These are phyloP conservation scores for Pseudolycoriella hygida DNA, from an alignment of 2,888 invertebrate species.

Conservation along the genomic window DNA sequence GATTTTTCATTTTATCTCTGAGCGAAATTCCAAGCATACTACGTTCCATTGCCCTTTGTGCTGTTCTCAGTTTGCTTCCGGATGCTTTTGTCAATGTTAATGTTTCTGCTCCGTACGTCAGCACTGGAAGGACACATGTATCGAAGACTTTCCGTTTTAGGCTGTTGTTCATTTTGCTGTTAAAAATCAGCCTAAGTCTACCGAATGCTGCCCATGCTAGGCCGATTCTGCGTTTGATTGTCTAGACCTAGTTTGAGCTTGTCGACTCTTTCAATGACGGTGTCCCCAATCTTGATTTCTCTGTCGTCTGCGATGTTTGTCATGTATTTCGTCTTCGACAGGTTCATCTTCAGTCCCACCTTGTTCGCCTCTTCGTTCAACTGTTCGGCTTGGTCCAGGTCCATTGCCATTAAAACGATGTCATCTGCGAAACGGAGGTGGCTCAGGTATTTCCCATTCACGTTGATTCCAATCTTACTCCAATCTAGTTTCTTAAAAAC, in stretches of 20 bases:
- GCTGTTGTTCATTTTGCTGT: constrained; percentile 1
- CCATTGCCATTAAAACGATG: neutral
- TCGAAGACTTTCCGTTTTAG: constrained; percentile 7
- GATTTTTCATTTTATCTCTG: constrained; percentile 10
- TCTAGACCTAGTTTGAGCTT: neutral
- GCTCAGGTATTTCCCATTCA: neutral
- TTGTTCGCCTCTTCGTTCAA: neutral
- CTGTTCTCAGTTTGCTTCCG: constrained; percentile 6
- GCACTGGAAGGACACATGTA: constrained; percentile 10
- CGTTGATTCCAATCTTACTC: neutral
- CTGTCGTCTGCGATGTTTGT: constrained; percentile 1
- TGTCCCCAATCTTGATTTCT: neutral
- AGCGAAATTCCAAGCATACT: too few relatives aligned
- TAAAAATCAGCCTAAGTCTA: constrained; percentile 8
- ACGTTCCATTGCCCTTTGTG: constrained; percentile 10
- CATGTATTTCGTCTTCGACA: neutral
- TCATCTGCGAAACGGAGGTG: constrained; percentile 1
- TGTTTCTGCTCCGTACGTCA: constrained; percentile 11
- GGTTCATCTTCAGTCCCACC: too few relatives aligned
- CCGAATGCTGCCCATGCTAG: constrained; percentile 12
- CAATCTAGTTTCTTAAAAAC: neutral
- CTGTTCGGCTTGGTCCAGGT: neutral
- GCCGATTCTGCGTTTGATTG: constrained; percentile 6
- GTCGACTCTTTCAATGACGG: constrained; percentile 1
- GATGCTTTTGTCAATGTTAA: constrained; percentile 10